These are phyloP conservation scores for Amitus sp. DNA, from an alignment of 2,888 invertebrate species.

Conservation along the genomic window DNA sequence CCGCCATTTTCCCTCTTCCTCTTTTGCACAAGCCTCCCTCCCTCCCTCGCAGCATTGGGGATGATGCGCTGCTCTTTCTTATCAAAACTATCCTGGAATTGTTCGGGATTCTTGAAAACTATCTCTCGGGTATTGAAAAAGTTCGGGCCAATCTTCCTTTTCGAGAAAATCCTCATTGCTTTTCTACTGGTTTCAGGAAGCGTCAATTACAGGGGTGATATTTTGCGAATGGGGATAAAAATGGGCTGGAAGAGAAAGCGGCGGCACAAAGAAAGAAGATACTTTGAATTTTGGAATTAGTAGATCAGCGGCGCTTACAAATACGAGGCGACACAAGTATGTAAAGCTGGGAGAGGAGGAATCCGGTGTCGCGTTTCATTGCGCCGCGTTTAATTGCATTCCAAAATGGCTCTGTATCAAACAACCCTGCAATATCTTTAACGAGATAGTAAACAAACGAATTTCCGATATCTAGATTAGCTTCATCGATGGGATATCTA, in stretches of 20 bases:
- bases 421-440: constrained; percentile 46
- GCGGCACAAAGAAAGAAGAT: constrained; percentile 9
- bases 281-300: constrained; percentile 1
- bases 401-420: constrained; percentile 59
- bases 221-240: too few relatives aligned
- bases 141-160: background rate
- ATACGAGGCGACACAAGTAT: constrained; percentile 2
- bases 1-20: constrained; percentile 63
- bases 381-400: constrained; percentile 63
- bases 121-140: constrained; percentile 19
- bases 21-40: constrained; percentile 41
- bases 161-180: too few relatives aligned
- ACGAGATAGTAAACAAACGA: constrained; percentile 48
- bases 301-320: constrained; percentile 5
- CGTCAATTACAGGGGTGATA: too few relatives aligned
- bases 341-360: constrained; percentile 19
- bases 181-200: too few relatives aligned
- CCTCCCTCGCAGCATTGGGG: constrained; percentile 34
- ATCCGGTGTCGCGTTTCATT: constrained; percentile 52
- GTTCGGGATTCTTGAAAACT: constrained; percentile 34
- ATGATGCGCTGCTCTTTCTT: constrained; percentile 42
- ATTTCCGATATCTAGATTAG: constrained; percentile 16
- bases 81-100: constrained; percentile 50
- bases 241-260: too few relatives aligned
- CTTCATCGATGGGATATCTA: too few relatives aligned